These are phyloP conservation scores for Drosophila yooni DNA, from an alignment of 2,888 invertebrate species.

Conservation along the genomic window DNA sequence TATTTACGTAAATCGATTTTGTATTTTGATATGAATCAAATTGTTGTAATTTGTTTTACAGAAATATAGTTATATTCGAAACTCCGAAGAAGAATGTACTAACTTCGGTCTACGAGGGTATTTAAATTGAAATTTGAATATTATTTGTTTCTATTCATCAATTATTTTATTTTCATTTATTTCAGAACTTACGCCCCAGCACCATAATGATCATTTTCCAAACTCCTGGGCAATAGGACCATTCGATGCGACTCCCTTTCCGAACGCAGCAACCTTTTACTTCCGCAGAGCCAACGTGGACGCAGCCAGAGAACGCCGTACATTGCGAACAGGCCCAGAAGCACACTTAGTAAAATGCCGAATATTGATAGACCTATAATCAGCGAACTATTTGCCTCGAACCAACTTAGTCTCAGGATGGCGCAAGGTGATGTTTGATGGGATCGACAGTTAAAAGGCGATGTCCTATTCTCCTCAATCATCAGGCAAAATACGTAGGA, in stretches of 20 bases:
- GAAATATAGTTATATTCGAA: no score
- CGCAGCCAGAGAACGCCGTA: slow-evolving; percentile 58
- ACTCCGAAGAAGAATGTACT: no score
- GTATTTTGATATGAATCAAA: neutral
- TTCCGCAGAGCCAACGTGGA: slow-evolving; percentile 64
- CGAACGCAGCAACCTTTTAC: slow-evolving; percentile 47
- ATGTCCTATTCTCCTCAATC: slow-evolving; percentile 26
- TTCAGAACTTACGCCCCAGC: slow-evolving; percentile 30
- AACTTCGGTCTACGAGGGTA: no score
- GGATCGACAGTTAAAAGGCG: slow-evolving; percentile 74
- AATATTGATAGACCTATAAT: slow-evolving; percentile 50
- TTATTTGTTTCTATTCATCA: neutral
- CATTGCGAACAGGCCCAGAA: slow-evolving; percentile 56
- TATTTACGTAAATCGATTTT: neutral
- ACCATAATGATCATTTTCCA: slow-evolving; percentile 14
- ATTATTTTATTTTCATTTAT: neutral
- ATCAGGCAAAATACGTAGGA: slow-evolving; percentile 72
- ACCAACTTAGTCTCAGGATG: slow-evolving; percentile 52
- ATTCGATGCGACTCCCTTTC: slow-evolving; percentile 40
- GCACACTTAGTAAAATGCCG: slow-evolving; percentile 48
- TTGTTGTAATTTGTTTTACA: neutral
- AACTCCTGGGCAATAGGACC: slow-evolving; percentile 52
- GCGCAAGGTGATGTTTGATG: slow-evolving; percentile 51
- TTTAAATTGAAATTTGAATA: neutral
- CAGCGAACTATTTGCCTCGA: slow-evolving; percentile 36